These are phyloP conservation scores for Littorina saxatilis DNA, from an alignment of 1,140 invertebrate genomes.

Conservation along the genomic window DNA sequence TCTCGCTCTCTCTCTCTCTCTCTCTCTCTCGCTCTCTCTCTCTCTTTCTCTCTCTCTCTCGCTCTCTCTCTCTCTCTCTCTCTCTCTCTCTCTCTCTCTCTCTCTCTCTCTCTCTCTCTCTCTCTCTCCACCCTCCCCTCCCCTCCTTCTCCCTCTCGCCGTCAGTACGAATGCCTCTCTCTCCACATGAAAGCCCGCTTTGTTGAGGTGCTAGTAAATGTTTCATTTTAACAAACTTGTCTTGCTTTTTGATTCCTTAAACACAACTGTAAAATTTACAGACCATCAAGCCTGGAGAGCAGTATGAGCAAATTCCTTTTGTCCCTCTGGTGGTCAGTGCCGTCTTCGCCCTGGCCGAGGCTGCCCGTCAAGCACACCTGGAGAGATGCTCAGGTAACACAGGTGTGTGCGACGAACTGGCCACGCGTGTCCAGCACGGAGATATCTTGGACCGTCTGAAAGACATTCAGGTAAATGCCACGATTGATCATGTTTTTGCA, in stretches of 20 bases:
- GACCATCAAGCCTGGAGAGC: neutral
- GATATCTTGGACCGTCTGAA: constrained; percentile 37
- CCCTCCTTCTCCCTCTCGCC: no score
- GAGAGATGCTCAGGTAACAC: constrained; percentile 23
- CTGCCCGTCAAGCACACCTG: constrained; percentile 41
- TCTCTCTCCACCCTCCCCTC: neutral
- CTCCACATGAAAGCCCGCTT: no score
- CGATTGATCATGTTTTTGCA: no score
- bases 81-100: neutral
- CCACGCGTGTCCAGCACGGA: constrained; percentile 29
- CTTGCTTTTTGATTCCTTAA: no score
- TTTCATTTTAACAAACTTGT: no score
- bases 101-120: neutral
- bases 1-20: no score
- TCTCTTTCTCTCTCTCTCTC: no score
- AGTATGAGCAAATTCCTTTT: neutral
- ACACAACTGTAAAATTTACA: no score
- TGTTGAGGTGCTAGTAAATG: no score
- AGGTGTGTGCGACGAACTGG: constrained; percentile 29
- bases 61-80: no score
- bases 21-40: no score
- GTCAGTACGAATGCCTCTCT: no score
- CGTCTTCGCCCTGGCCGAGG: constrained; percentile 49
- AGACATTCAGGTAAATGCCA: constrained; percentile 34
- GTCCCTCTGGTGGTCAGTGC: constrained; percentile 47